Percentiles rank a stretch among this genome's conserved stretches.
phyloP scores from a whole-genome alignment of 2,797 vertebrate species.

The Megalops cyprinoides region DNA sequence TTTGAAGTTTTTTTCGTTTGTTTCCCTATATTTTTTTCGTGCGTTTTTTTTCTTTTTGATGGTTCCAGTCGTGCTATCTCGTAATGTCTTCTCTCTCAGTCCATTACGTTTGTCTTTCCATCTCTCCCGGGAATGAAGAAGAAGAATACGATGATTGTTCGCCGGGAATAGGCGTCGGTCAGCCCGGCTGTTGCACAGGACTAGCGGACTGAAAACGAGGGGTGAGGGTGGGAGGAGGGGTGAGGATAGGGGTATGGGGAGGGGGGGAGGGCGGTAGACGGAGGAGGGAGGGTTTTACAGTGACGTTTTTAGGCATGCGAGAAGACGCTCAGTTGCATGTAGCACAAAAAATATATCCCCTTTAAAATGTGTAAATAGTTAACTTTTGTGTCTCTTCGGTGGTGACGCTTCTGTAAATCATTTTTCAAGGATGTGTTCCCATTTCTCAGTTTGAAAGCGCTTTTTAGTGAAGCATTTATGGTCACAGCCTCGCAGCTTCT shows the following conservation, averaged over 20 bases:
- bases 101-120: slow-evolving; percentile 13
- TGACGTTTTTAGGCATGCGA: slow-evolving; percentile 35
- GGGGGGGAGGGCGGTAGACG: slow-evolving; percentile 34
- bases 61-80: neutral
- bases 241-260: too few relatives aligned
- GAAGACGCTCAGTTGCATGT: slow-evolving; percentile 30
- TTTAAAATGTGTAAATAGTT: slow-evolving; percentile 8
- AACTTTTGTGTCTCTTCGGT: neutral
- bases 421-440: neutral
- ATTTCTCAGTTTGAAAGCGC: neutral
- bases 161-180: slow-evolving; percentile 59
- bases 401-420: neutral
- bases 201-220: slow-evolving; percentile 48
- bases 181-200: slow-evolving; percentile 41
- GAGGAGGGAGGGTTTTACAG: slow-evolving; percentile 18
- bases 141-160: slow-evolving; percentile 42
- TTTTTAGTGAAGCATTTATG: neutral
- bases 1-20: slow-evolving; percentile 11
- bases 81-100: neutral
- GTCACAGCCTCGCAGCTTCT: slow-evolving; percentile 1
- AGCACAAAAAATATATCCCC: slow-evolving; percentile 3
- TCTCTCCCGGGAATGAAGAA: slow-evolving; percentile 36
- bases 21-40: slow-evolving; percentile 1
- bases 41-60: neutral
- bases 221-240: slow-evolving; percentile 15